Evolutionary conservation across 2,888 invertebrate genomes (phyloP).

Genomic region (Acronicta alni): DNA sequence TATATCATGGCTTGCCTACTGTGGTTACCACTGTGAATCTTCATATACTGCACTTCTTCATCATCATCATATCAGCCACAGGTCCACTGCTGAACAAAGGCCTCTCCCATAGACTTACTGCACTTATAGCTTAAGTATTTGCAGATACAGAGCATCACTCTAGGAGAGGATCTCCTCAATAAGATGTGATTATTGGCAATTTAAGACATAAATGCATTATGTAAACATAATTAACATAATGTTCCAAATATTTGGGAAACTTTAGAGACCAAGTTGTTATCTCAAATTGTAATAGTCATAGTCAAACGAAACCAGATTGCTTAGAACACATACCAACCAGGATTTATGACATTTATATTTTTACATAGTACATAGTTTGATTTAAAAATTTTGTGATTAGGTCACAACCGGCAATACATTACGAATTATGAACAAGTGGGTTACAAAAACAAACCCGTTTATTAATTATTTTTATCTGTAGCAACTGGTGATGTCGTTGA

Average conservation of each 20-base stretch:
- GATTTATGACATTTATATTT: neutral
- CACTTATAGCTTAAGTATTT: too few species aligned
- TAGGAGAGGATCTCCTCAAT: too few species aligned
- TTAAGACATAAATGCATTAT: too few species aligned
- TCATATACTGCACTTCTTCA: too few species aligned
- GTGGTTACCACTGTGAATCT: too few species aligned
- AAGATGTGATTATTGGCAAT: too few species aligned
- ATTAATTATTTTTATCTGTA: constrained; percentile 27
- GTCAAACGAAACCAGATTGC: constrained; percentile 1
- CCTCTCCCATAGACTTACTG: too few species aligned
- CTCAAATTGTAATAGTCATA: constrained; percentile 24
- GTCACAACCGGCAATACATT: constrained; percentile 53
- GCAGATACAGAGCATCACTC: too few species aligned
- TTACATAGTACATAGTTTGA: constrained; percentile 4
- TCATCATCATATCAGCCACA: too few species aligned
- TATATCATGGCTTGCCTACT: too few species aligned
- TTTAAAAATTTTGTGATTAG: constrained; percentile 22
- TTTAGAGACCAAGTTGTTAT: constrained; percentile 33
- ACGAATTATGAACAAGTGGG: constrained; percentile 57
- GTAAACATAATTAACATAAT: too few species aligned
- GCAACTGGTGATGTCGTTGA: constrained; percentile 8
- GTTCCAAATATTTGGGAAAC: neutral
- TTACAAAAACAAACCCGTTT: constrained; percentile 57
- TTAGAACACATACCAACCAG: constrained; percentile 5
- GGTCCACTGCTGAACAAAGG: too few species aligned